Base-by-base conservation (phyloP, 2,888 invertebrate species). In the Drosophila robusta region DNA sequence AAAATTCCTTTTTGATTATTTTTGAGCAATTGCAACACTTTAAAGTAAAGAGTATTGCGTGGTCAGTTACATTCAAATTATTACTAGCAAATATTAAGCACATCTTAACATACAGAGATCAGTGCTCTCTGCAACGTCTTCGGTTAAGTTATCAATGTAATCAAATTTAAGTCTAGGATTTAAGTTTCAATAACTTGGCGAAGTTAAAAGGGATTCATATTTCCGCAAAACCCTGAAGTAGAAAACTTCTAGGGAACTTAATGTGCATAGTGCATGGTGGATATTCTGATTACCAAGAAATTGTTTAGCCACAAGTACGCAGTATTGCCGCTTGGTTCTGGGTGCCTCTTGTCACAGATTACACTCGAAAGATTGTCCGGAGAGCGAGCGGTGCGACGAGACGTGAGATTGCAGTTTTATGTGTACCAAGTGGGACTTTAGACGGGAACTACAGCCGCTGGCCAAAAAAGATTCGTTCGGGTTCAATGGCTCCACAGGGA, bases 351-450 rank as follows among this genome's bases (percentile, higher is more conserved):
- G 26, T 39, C 11, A 18, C 14, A 79, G 82, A 83, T 83, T 83
- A 78, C 61, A 54, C 69, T 80, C 56, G 73, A 85, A 82, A 83
- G 83, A 83, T 83, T 83, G 78, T 32, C 69, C n/a, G 14, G 29
- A 57, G 69, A 41, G 29, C 34, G 29, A 6, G 22, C 22, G 22
- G 22, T 8, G 32, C 5, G 42, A 34, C 36, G 42, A 29, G 34
- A 85, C 87, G 84, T 85, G 84, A 85, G 69, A 84, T 85, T 85
- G 87, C 85, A 56, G n/a, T 80, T 87, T 85, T 84, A 85, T 84
- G 78, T 80, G 72, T 72, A 75, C 72, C 74, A 70, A 70, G 71
- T 77, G 68, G 65, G 46, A 66, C 58, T 64, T 71, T 61, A 51
- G 39, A 47, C 52, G 62, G 36, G 38, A 41, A 42, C 29, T 44